These are phyloP conservation scores for Trachemys scripta DNA, from an alignment of 2,113 vertebrate genomes.

Conservation along the genomic window DNA sequence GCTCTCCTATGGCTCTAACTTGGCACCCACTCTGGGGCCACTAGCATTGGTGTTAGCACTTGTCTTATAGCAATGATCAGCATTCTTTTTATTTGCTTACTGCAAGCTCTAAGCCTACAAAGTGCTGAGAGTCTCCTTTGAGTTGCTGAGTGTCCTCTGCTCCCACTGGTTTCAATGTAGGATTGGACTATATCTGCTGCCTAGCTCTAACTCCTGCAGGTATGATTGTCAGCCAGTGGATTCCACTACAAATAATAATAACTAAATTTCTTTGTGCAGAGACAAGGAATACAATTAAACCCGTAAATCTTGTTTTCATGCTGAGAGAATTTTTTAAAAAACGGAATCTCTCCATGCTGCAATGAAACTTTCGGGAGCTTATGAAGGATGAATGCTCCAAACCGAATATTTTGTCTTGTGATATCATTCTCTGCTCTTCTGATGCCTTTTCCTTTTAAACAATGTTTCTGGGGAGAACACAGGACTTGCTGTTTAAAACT, in stretches of 20 bases:
- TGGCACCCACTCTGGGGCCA: background rate
- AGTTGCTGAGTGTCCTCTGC: background rate
- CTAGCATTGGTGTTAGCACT: background rate
- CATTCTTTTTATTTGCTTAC: background rate
- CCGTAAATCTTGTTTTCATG: constrained; percentile 64
- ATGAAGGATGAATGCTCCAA: constrained; percentile 53
- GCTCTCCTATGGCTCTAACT: background rate
- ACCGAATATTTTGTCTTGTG: constrained; percentile 46
- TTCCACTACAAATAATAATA: constrained; percentile 31
- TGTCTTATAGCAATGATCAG: background rate
- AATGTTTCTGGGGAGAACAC: background rate
- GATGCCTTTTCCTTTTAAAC: constrained; percentile 37
- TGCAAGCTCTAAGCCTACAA: background rate
- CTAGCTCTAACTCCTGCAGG: constrained; percentile 8
- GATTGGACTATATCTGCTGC: background rate
- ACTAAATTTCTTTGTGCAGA: constrained; percentile 35
- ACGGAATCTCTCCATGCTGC: constrained; percentile 55
- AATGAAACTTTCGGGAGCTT: constrained; percentile 34
- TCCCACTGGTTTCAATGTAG: background rate
- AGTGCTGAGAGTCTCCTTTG: background rate
- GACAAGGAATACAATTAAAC: constrained; percentile 70
- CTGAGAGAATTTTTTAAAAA: constrained; percentile 66
- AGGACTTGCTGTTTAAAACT: constrained; percentile 10
- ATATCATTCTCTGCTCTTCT: constrained; percentile 38
- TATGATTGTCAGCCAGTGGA: background rate